Conservation (phyloP, 2,888 invertebrate genomes). For the Drosophila algonquin region DNA sequence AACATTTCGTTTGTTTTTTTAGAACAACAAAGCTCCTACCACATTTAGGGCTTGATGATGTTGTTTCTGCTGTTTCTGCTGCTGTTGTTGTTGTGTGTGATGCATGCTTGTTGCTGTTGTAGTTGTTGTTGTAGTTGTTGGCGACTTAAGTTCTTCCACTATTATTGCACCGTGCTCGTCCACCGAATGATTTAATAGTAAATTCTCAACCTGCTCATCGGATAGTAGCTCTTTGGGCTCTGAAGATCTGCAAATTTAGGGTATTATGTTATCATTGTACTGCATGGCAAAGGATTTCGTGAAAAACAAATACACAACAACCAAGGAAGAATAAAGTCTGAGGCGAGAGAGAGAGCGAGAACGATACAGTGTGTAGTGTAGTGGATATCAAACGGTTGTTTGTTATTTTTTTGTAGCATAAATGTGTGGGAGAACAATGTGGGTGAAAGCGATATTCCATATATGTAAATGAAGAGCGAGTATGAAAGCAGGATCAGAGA, state of each 20-base stretch:
- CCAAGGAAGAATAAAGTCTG: slow-evolving; percentile 17
- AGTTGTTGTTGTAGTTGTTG: slow-evolving; percentile 65
- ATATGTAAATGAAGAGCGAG: not conserved
- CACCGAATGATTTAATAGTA: slow-evolving; percentile 81
- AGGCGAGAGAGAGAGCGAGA: slow-evolving; percentile 1
- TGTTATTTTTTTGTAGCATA: too few relatives aligned
- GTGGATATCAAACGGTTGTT: not conserved
- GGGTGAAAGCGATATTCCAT: not conserved
- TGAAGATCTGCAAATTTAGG: slow-evolving; percentile 75
- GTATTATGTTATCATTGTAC: slow-evolving; percentile 46
- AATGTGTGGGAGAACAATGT: not conserved
- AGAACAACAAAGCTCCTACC: slow-evolving; percentile 62
- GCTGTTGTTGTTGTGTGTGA: slow-evolving; percentile 48
- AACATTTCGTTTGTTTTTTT: slow-evolving; percentile 12
- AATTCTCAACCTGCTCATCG: slow-evolving; percentile 84
- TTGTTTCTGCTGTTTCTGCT: slow-evolving; percentile 34
- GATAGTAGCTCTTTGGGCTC: slow-evolving; percentile 84
- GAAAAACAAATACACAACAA: slow-evolving; percentile 28
- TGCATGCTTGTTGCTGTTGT: slow-evolving; percentile 55
- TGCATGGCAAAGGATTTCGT: slow-evolving; percentile 29
- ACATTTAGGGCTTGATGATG: slow-evolving; percentile 60
- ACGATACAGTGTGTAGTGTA: not conserved
- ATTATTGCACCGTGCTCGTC: slow-evolving; percentile 81
- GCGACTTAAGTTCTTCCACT: slow-evolving; percentile 80
- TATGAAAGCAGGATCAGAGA: not conserved